Evolutionary conservation across 2,113 vertebrate genomes (phyloP).

Genomic region (Pao palembangensis): DNA sequence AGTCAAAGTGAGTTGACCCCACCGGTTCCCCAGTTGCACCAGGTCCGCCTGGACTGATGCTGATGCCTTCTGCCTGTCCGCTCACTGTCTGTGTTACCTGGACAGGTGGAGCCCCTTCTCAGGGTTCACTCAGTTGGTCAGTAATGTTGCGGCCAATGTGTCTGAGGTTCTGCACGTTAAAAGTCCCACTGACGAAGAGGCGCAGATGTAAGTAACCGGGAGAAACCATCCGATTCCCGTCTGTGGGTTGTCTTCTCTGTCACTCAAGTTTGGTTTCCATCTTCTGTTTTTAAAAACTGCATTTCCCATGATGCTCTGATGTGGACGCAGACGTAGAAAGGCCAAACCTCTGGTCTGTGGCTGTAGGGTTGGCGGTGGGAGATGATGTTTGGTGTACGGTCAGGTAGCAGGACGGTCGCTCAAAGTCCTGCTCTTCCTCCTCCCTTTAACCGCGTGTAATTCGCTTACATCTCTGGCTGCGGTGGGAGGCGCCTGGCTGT

Average conservation of each 20-base stretch:
- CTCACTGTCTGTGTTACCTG: slow-evolving; percentile 51
- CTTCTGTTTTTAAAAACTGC: background rate
- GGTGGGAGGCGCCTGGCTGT: no score
- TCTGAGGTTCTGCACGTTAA: slow-evolving; percentile 52
- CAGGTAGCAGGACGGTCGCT: no score
- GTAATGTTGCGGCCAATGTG: slow-evolving; percentile 46
- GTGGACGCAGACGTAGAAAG: background rate
- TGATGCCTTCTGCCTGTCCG: slow-evolving; percentile 21
- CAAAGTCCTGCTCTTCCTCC: no score
- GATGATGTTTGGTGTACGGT: background rate
- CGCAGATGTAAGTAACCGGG: slow-evolving; percentile 45
- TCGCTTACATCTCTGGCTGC: no score
- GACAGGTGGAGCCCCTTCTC: slow-evolving; percentile 49
- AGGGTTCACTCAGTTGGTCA: slow-evolving; percentile 53
- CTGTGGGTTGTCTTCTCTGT: background rate
- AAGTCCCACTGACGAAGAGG: slow-evolving; percentile 29
- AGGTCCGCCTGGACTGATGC: background rate
- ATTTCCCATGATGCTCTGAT: background rate
- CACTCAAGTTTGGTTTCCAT: background rate
- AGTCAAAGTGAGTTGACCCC: background rate
- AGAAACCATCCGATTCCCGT: background rate
- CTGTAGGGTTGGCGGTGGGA: no score
- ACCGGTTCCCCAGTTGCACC: background rate
- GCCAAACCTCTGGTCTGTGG: no score
- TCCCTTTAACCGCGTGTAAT: no score